Percentiles rank a stretch among this genome's conserved stretches.
phyloP scores from a whole-genome alignment of 2,797 vertebrate species.

The Uromys caudimaculatus region DNA sequence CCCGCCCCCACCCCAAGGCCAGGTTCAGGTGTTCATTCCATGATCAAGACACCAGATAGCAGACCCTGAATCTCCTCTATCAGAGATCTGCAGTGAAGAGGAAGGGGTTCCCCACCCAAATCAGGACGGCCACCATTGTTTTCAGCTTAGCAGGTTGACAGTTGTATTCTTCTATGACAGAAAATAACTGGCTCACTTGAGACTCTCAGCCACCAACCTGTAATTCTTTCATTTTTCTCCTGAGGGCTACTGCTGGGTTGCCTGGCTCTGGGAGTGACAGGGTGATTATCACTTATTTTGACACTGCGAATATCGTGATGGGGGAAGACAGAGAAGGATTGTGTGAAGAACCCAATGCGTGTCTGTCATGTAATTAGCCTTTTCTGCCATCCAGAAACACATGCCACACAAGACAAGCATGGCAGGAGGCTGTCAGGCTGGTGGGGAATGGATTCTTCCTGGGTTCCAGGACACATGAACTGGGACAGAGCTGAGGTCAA shows the following conservation, averaged over 20 bases:
- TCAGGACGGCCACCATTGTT: neutral
- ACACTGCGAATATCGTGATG: neutral
- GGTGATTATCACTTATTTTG: constrained; percentile 53
- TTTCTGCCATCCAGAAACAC: neutral
- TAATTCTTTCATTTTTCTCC: constrained; percentile 39
- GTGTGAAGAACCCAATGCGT: fast-evolving
- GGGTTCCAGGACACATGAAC: neutral
- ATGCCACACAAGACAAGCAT: fast-evolving
- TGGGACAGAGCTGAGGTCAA: too few species aligned
- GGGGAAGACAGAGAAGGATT: neutral
- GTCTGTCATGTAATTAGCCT: neutral
- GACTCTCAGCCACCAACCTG: neutral
- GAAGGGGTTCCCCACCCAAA: constrained; percentile 4
- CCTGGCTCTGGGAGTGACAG: constrained; percentile 37
- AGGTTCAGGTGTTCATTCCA: constrained; percentile 66
- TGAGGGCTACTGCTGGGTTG: neutral
- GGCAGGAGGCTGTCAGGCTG: neutral
- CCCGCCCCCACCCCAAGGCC: constrained; percentile 32
- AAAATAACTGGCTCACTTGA: neutral
- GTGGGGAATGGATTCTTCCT: neutral
- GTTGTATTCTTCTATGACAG: neutral
- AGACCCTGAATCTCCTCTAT: constrained; percentile 21
- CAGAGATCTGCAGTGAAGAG: constrained; percentile 28
- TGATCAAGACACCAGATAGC: constrained; percentile 39
- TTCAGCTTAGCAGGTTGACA: constrained; percentile 12